Conservation (phyloP, 2,113 vertebrate species). For the Crypturellus undulatus region DNA sequence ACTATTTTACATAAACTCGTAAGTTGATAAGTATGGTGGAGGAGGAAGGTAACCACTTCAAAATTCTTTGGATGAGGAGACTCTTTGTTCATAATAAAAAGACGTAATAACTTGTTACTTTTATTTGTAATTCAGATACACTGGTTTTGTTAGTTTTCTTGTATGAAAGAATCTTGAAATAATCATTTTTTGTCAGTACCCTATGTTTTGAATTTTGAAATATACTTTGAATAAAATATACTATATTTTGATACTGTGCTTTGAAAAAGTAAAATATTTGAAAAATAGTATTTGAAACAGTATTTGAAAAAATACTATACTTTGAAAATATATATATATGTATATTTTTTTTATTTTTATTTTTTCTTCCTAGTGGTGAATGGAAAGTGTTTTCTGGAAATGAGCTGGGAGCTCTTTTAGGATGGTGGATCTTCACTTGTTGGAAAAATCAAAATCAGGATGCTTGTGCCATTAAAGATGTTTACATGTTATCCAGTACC, state of each 20-base stretch:
- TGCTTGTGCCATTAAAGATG: constrained; percentile 80
- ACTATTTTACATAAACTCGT: not conserved
- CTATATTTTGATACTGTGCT: too few species aligned
- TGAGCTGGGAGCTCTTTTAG: constrained; percentile 92
- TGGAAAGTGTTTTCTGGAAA: constrained; percentile 97
- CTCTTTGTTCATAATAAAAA: not conserved
- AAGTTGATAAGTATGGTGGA: not conserved
- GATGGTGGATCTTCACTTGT: constrained; percentile 95
- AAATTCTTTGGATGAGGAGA: not conserved
- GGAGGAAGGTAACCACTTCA: not conserved
- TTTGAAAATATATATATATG: too few species aligned
- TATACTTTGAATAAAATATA: not conserved
- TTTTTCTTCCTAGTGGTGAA: constrained; percentile 79
- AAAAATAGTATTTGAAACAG: too few species aligned
- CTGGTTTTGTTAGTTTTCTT: not conserved
- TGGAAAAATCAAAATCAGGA: constrained; percentile 88
- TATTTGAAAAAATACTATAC: too few species aligned
- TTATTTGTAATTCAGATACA: not conserved
- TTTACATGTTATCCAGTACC: constrained; percentile 95
- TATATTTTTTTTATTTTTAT: not conserved
- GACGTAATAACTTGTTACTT: not conserved
- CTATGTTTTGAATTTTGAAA: not conserved
- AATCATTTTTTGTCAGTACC: not conserved
- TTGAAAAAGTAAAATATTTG: too few species aligned
- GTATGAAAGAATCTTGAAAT: not conserved